These are phyloP conservation scores for Sipha flava DNA, from an alignment of 1,140 invertebrate genomes.

Conservation along the genomic window DNA sequence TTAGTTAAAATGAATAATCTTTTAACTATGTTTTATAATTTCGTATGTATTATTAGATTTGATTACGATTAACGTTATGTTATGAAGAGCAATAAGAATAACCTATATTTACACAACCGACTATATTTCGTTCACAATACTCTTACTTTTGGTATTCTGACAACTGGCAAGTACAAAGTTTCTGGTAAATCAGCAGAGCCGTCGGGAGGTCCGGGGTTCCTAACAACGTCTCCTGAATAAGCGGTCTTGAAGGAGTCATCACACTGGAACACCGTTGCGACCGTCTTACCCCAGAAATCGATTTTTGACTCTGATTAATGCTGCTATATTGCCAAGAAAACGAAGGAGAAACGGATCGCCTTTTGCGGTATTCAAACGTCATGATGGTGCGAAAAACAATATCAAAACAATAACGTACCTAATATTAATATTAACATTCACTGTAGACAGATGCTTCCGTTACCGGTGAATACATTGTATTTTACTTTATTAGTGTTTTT, in stretches of 20 bases:
- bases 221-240: background rate
- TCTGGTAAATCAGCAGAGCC: background rate
- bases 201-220: background rate
- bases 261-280: background rate
- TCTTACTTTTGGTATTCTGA: background rate
- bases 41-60: too few species aligned
- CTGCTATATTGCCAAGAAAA: background rate
- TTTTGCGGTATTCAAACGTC: background rate
- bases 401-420: background rate
- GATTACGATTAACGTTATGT: too few species aligned
- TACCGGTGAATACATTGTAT: background rate
- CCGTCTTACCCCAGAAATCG: background rate
- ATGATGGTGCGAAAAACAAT: background rate
- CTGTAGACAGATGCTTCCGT: too few species aligned
- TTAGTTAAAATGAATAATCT: too few species aligned
- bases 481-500: background rate
- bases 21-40: too few species aligned
- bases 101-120: too few species aligned
- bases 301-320: background rate
- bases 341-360: conserved; percentile 8
- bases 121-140: background rate
- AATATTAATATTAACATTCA: background rate
- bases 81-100: too few species aligned
- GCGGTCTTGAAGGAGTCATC: background rate
- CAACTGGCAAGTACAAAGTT: background rate